phyloP scores from a whole-genome alignment of 2,113 vertebrate genomes.

The Sander vitreus region DNA sequence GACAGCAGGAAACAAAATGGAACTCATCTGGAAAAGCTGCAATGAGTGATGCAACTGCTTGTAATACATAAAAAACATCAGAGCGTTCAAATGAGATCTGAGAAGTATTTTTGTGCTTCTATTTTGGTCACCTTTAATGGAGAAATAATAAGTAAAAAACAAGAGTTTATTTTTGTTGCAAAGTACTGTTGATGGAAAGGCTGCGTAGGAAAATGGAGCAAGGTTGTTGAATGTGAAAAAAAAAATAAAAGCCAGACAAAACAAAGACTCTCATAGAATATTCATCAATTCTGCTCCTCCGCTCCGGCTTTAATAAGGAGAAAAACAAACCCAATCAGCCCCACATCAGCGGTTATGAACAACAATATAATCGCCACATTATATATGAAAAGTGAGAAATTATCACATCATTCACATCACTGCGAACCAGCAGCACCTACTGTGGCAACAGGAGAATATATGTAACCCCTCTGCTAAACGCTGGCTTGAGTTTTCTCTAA shows the following conservation, averaged over 20 bases:
- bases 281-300: constrained; percentile 66
- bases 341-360: constrained; percentile 64
- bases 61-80: constrained; percentile 40
- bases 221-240: constrained; percentile 52
- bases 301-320: constrained; percentile 69
- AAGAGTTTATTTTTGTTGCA: neutral
- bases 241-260: constrained; percentile 37
- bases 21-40: neutral
- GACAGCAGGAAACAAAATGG: neutral
- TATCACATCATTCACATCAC: constrained; percentile 48
- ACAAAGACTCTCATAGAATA: constrained; percentile 70
- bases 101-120: neutral
- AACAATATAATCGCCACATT: constrained; percentile 66
- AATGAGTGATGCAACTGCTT: constrained; percentile 26
- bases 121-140: constrained; percentile 27
- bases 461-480: constrained; percentile 27
- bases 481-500: constrained; percentile 26
- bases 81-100: constrained; percentile 5
- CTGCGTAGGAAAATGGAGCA: constrained; percentile 46
- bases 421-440: constrained; percentile 38
- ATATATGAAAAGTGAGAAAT: constrained; percentile 65
- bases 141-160: constrained; percentile 16
- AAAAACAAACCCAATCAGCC: constrained; percentile 75
- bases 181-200: neutral
- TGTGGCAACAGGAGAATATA: constrained; percentile 14